Conservation (phyloP, 2,113 vertebrate species). For the Panurus biarmicus region DNA sequence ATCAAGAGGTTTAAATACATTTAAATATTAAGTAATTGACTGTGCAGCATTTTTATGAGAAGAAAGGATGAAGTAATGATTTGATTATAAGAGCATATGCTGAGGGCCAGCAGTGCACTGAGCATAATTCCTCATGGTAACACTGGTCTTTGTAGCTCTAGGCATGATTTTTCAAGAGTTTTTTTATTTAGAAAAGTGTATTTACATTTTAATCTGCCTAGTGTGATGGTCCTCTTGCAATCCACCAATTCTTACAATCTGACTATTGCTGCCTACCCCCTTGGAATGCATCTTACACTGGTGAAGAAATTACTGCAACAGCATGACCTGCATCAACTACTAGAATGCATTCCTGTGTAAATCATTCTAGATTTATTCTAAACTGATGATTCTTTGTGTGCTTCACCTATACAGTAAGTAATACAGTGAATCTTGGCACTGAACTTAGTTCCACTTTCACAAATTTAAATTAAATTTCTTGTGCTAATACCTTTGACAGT, state of each 20-base stretch:
- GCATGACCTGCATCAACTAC: neutral
- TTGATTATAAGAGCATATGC: neutral
- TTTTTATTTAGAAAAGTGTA: neutral
- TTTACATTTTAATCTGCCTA: neutral
- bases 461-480: neutral
- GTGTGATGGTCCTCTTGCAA: fast-evolving
- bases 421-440: neutral
- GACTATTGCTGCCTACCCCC: neutral
- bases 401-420: neutral
- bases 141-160: neutral
- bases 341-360: neutral
- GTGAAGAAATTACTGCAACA: neutral
- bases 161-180: neutral
- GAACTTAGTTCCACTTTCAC: neutral
- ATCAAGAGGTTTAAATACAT: neutral
- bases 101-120: neutral
- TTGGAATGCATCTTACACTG: neutral
- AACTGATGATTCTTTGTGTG: neutral
- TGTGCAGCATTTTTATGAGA: neutral
- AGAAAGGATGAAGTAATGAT: neutral
- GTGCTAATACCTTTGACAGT: neutral
- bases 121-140: neutral
- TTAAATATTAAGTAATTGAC: neutral
- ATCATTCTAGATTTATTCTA: neutral
- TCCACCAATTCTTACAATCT: neutral